Evolutionary conservation across 2,888 invertebrate genomes (phyloP).

Genomic region (Lymantria monacha): DNA sequence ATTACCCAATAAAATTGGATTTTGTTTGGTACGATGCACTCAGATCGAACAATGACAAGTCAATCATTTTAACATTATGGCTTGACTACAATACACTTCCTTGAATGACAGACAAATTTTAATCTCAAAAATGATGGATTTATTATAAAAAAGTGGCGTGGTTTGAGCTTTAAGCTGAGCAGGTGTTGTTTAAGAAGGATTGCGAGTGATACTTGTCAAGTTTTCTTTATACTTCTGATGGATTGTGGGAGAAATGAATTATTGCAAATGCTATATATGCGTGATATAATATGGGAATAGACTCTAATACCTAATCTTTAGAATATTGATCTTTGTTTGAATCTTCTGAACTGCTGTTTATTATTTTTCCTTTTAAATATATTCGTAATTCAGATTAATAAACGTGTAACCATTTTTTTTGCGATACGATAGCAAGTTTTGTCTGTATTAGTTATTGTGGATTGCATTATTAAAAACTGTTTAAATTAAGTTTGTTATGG

Average conservation of each 20-base stretch:
- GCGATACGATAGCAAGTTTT: background rate
- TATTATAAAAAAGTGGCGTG: conserved; percentile 29
- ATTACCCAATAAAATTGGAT: conserved; percentile 67
- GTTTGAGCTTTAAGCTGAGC: conserved; percentile 16
- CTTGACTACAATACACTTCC: conserved; percentile 37
- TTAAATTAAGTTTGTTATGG: too few species aligned
- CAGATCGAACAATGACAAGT: conserved; percentile 48
- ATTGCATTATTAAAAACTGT: too few species aligned
- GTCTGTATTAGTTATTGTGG: background rate
- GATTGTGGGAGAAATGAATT: conserved; percentile 32
- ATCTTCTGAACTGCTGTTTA: too few species aligned
- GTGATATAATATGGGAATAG: conserved; percentile 3
- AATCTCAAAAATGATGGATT: conserved; percentile 48
- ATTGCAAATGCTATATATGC: conserved; percentile 25
- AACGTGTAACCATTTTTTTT: background rate
- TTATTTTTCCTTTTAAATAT: too few species aligned
- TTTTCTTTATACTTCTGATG: conserved; percentile 27
- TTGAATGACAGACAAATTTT: conserved; percentile 45
- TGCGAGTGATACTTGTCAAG: conserved; percentile 23
- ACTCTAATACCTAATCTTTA: too few species aligned
- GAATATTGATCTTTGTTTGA: too few species aligned
- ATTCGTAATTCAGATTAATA: conserved; percentile 3
- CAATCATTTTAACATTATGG: conserved; percentile 69
- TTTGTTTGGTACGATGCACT: conserved; percentile 47
- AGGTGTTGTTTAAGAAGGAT: conserved; percentile 36